Evolutionary conservation across 1,140 invertebrate genomes (phyloP).

Genomic region (Zaprionus nigranus): DNA sequence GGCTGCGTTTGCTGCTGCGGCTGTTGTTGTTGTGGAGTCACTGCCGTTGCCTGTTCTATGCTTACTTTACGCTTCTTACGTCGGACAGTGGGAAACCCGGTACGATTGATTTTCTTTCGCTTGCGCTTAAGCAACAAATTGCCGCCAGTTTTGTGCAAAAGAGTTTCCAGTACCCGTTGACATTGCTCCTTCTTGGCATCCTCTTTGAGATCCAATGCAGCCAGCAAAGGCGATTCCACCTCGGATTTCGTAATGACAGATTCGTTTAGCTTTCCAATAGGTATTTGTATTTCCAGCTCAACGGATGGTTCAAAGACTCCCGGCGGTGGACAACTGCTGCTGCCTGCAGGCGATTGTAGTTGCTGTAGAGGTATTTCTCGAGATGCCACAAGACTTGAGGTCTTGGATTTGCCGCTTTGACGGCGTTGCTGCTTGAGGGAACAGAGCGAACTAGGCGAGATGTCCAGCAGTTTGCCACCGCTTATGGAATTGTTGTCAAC

Average conservation of each 20-base stretch:
- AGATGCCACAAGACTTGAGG: neutral
- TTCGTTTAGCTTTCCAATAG: slow-evolving; percentile 85
- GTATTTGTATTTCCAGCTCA: slow-evolving; percentile 87
- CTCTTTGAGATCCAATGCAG: slow-evolving; percentile 63
- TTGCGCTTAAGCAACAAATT: slow-evolving; percentile 88
- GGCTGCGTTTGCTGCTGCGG: slow-evolving; percentile 15
- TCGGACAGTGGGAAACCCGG: slow-evolving; percentile 93
- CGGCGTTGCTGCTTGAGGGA: slow-evolving; percentile 70
- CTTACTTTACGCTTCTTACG: slow-evolving; percentile 91
- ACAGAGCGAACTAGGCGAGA: slow-evolving; percentile 73
- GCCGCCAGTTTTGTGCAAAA: slow-evolving; percentile 73
- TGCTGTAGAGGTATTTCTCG: slow-evolving; percentile 42
- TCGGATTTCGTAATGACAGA: slow-evolving; percentile 77
- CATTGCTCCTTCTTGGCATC: slow-evolving; percentile 64
- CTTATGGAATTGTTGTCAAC: slow-evolving; percentile 77
- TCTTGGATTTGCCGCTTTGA: slow-evolving; percentile 33
- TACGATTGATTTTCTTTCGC: slow-evolving; percentile 92
- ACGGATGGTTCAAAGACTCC: slow-evolving; percentile 88
- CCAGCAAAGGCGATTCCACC: slow-evolving; percentile 70
- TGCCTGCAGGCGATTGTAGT: slow-evolving; percentile 51
- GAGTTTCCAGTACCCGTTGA: slow-evolving; percentile 72
- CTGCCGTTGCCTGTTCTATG: slow-evolving; percentile 38
- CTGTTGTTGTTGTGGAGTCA: neutral
- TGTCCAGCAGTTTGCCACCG: slow-evolving; percentile 72
- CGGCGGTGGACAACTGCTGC: slow-evolving; percentile 85